Conservation (phyloP, 2,888 invertebrate species). For the Epinotia bilunana region DNA sequence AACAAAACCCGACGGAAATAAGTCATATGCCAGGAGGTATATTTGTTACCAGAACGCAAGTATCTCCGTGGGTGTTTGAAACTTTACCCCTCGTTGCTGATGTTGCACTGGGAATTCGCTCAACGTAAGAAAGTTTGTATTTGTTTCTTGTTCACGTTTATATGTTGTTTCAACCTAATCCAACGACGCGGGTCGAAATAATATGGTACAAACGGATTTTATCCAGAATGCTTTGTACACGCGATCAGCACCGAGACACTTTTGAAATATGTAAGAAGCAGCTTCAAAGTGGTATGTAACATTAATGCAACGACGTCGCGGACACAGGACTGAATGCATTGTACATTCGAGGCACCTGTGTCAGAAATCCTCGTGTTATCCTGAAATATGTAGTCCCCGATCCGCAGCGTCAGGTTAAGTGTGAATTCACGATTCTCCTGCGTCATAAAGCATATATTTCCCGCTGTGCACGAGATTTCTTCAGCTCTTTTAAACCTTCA, state of each 20-base stretch:
- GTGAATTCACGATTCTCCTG: slow-evolving; percentile 65
- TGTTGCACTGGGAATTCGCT: slow-evolving; percentile 40
- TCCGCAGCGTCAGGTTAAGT: slow-evolving; percentile 59
- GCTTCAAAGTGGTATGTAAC: slow-evolving; percentile 39
- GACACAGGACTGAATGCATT: slow-evolving; percentile 57
- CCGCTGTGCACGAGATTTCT: slow-evolving; percentile 62
- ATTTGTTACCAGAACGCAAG: slow-evolving; percentile 39
- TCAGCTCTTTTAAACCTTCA: slow-evolving; percentile 56
- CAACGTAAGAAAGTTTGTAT: slow-evolving; percentile 44
- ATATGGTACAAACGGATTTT: slow-evolving; percentile 28
- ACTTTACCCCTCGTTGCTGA: slow-evolving; percentile 41
- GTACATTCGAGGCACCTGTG: slow-evolving; percentile 54
- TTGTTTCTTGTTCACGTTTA: slow-evolving; percentile 43
- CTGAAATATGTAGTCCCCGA: slow-evolving; percentile 67
- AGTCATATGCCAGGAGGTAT: slow-evolving; percentile 30
- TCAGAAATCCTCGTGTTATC: slow-evolving; percentile 61
- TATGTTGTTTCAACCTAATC: slow-evolving; percentile 41
- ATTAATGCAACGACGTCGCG: slow-evolving; percentile 37
- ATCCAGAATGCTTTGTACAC: slow-evolving; percentile 26
- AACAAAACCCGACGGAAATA: slow-evolving; percentile 25
- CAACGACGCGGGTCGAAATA: slow-evolving; percentile 31
- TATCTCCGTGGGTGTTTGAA: slow-evolving; percentile 43
- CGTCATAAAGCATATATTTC: slow-evolving; percentile 62
- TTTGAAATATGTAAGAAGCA: slow-evolving; percentile 38
- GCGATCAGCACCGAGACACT: slow-evolving; percentile 27